Conservation (phyloP, 2,888 invertebrate species). For the Cyrtodaria siliqua region DNA sequence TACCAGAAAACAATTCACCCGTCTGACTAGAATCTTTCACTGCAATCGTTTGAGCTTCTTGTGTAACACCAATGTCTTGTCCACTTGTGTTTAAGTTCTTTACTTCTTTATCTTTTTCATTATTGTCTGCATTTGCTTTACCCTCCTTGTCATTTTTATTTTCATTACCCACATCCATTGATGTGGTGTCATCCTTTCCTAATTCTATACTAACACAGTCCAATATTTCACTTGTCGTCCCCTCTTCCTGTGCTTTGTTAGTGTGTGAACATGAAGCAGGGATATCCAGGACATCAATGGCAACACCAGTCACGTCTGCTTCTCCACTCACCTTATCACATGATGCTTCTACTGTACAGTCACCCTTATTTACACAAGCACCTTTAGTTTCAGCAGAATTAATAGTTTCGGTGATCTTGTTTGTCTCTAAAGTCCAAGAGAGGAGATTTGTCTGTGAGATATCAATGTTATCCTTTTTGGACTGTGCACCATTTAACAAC, state of each 20-base stretch:
- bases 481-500: not conserved
- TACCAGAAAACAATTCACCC: too few species aligned
- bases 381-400: not conserved
- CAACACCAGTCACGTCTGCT: not conserved
- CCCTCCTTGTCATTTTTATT: not conserved
- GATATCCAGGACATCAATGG: too few species aligned
- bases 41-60: too few species aligned
- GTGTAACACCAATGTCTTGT: too few species aligned
- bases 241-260: too few species aligned
- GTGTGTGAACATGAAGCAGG: too few species aligned
- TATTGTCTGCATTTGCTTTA: not conserved
- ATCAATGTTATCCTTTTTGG: not conserved
- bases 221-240: too few species aligned
- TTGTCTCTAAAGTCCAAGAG: conserved; percentile 1
- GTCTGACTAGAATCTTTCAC: too few species aligned
- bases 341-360: not conserved
- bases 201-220: too few species aligned
- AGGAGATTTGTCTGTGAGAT: conserved; percentile 2
- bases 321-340: not conserved
- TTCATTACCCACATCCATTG: conserved; percentile 23
- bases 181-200: too few species aligned
- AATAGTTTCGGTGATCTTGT: not conserved
- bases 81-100: too few species aligned
- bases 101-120: not conserved
- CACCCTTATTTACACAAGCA: not conserved